Conservation (phyloP, 2,888 invertebrate species). For the Margaritifera margaritifera region DNA sequence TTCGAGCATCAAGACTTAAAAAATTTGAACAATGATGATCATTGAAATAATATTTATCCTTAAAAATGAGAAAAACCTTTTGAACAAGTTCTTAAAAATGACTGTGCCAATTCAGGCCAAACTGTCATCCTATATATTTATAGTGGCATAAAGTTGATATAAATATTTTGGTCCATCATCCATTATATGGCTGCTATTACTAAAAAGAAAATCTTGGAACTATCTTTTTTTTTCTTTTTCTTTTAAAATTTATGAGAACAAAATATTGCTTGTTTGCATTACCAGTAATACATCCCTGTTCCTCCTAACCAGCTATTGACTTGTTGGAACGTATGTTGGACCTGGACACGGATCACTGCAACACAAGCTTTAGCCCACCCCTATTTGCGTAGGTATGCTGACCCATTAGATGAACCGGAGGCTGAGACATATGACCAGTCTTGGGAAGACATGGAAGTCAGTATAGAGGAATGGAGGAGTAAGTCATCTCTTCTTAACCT, state of each 20-base stretch:
- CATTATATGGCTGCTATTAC: conserved; percentile 2
- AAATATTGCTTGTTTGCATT: background rate
- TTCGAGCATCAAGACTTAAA: too few species aligned
- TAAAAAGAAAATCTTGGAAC: background rate
- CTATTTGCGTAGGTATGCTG: conserved; percentile 89
- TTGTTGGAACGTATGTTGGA: conserved; percentile 96
- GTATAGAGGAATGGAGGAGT: conserved; percentile 97
- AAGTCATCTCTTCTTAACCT: conserved; percentile 33
- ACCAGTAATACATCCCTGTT: background rate
- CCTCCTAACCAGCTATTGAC: conserved; percentile 83
- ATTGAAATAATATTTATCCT: too few species aligned
- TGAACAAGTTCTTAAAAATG: too few species aligned
- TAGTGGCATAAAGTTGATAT: too few species aligned
- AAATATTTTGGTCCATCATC: too few species aligned
- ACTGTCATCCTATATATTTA: too few species aligned
- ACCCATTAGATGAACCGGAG: conserved; percentile 86
- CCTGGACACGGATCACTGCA: conserved; percentile 91
- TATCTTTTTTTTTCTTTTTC: background rate
- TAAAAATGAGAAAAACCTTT: too few species aligned
- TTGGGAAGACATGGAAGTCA: conserved; percentile 89
- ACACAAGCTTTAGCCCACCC: conserved; percentile 90
- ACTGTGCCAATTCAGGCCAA: too few species aligned
- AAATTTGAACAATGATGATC: too few species aligned
- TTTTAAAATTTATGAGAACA: too few species aligned
- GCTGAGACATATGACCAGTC: conserved; percentile 95